A percentile compares a stretch with the other conserved stretches of the same genome.
phyloP scores from a whole-genome alignment of 2,113 vertebrate species.

The Silurus glanis region DNA sequence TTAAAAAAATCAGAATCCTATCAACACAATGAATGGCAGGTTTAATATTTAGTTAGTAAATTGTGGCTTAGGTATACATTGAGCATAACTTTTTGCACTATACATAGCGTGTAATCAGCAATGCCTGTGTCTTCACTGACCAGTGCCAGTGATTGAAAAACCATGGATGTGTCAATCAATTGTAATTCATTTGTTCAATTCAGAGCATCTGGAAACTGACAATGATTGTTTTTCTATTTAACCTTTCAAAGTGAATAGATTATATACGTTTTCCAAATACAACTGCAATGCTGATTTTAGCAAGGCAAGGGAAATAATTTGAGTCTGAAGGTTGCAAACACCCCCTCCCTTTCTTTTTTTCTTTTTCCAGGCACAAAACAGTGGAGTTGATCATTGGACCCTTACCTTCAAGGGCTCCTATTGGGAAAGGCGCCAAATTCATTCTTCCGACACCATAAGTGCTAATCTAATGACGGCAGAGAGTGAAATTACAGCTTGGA shows the following conservation, averaged over 20 bases:
- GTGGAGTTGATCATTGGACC: slow-evolving; percentile 53
- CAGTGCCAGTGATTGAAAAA: not conserved
- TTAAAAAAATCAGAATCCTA: not conserved
- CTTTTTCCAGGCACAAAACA: slow-evolving; percentile 47
- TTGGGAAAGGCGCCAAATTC: slow-evolving; percentile 65
- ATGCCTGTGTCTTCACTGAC: not conserved
- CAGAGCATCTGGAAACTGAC: not conserved
- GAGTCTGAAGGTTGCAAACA: slow-evolving; percentile 13
- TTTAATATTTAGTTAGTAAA: not conserved
- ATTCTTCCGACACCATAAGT: slow-evolving; percentile 66
- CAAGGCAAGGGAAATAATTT: slow-evolving; percentile 29
- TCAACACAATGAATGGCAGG: not conserved
- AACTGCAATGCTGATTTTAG: not conserved
- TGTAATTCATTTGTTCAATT: not conserved
- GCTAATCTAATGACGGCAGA: slow-evolving; percentile 72
- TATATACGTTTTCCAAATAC: slow-evolving; percentile 4
- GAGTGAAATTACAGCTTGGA: slow-evolving; percentile 63
- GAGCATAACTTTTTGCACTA: not conserved
- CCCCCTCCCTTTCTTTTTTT: slow-evolving; percentile 46
- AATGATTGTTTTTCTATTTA: not conserved
- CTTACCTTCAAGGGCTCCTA: slow-evolving; percentile 55
- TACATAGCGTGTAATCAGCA: not conserved
- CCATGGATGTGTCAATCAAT: not conserved
- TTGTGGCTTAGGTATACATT: not conserved
- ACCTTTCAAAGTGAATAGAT: not conserved